Evolutionary conservation across 2,113 vertebrate genomes (phyloP).

Genomic region (Donacobius atricapilla): DNA sequence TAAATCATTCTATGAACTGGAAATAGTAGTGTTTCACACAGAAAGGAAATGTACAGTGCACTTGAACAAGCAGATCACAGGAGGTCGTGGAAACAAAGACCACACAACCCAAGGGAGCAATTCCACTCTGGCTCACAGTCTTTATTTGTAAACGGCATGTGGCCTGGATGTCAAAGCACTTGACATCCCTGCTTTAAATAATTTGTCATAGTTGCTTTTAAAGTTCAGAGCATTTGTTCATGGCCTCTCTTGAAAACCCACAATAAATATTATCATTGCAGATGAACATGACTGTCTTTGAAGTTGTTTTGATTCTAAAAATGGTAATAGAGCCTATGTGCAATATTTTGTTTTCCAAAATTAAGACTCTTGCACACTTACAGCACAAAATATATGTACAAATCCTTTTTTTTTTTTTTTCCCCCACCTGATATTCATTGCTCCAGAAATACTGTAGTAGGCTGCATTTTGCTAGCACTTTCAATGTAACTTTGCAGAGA

Average conservation of each 20-base stretch:
- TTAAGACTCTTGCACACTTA: not conserved
- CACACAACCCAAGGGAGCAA: conserved; percentile 27
- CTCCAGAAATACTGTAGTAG: not conserved
- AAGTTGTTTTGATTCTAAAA: conserved; percentile 38
- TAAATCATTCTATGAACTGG: not conserved
- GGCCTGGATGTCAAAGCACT: conserved; percentile 32
- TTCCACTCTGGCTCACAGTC: not conserved
- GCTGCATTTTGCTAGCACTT: not conserved
- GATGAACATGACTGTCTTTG: conserved; percentile 5
- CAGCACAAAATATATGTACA: not conserved
- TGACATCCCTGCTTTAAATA: conserved; percentile 24
- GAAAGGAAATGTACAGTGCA: conserved; percentile 9
- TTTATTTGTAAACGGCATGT: not conserved
- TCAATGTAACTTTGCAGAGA: not conserved
- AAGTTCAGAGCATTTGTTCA: conserved; percentile 41
- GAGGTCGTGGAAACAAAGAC: conserved; percentile 50
- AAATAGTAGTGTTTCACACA: not conserved
- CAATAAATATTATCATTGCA: conserved; percentile 9
- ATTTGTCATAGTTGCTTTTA: conserved; percentile 23
- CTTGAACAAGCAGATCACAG: not conserved
- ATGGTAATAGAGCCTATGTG: not conserved
- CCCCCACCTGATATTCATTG: not conserved
- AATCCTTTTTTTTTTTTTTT: not conserved
- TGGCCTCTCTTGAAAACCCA: not conserved
- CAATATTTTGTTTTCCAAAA: not conserved